These are phyloP conservation scores for Pachycephala philippinensis DNA, from an alignment of 2,113 vertebrate species.

Conservation along the genomic window DNA sequence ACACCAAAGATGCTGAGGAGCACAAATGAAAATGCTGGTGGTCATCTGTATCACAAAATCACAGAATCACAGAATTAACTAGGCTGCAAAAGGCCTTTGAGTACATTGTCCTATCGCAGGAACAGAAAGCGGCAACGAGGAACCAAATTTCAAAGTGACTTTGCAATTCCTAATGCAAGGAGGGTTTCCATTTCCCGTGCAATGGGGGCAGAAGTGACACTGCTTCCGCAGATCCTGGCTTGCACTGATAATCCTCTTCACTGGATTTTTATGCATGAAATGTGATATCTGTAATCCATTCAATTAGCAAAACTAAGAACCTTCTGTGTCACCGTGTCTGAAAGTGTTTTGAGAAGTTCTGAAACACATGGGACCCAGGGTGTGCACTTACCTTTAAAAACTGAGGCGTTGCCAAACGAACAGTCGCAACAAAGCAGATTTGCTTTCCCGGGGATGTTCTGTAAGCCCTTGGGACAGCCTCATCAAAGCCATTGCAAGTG, in stretches of 20 bases:
- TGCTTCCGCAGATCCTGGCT: not conserved
- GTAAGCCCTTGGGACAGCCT: conserved; percentile 71
- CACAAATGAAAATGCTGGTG: not conserved
- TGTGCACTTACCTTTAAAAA: conserved; percentile 74
- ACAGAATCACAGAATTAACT: not conserved
- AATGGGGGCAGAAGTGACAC: not conserved
- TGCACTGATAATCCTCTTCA: not conserved
- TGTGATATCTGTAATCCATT: conserved; percentile 44
- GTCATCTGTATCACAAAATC: not conserved
- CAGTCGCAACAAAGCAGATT: conserved; percentile 79
- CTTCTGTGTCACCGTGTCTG: not conserved
- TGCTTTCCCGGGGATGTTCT: conserved; percentile 69
- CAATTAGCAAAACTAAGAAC: conserved; percentile 39
- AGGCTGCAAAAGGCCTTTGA: not conserved
- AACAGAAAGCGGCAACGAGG: not conserved
- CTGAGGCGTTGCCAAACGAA: conserved; percentile 80
- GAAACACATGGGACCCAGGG: not conserved
- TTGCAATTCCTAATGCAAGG: not conserved
- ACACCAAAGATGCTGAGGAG: not conserved
- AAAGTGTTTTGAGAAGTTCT: not conserved
- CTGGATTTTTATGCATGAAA: conserved; percentile 37
- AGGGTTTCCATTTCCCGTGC: not conserved
- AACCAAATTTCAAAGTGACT: not conserved
- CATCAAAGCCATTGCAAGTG: conserved; percentile 77
- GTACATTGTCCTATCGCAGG: accelerated